phyloP scores from a whole-genome alignment of 2,888 invertebrate genomes.

The Rhodophaea formosa region DNA sequence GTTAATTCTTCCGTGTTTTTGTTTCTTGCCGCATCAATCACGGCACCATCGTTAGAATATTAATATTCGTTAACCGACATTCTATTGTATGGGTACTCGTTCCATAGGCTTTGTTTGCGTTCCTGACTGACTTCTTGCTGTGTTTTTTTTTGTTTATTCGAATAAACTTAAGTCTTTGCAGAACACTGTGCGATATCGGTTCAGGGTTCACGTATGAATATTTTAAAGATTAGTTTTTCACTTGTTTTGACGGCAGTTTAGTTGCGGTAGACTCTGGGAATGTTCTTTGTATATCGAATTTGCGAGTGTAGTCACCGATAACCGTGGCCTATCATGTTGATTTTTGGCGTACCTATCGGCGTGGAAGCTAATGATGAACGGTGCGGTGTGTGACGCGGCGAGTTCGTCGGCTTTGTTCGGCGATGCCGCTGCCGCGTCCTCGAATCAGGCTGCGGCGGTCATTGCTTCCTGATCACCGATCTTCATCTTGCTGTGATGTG shows the following conservation, averaged over 20 bases:
- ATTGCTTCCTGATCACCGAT: slow-evolving; percentile 65
- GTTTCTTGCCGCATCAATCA: slow-evolving; percentile 64
- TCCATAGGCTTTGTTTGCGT: slow-evolving; percentile 50
- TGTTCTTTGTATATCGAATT: slow-evolving; percentile 9
- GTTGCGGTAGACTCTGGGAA: not conserved
- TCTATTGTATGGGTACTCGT: slow-evolving; percentile 26
- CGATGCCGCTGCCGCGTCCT: slow-evolving; percentile 39
- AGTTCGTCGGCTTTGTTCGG: slow-evolving; percentile 43
- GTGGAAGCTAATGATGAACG: not conserved
- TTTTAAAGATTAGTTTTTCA: slow-evolving; percentile 16
- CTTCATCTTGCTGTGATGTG: slow-evolving; percentile 40
- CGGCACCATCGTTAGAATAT: slow-evolving; percentile 66
- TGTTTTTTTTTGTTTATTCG: slow-evolving; percentile 39
- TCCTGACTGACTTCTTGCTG: slow-evolving; percentile 40
- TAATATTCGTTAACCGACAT: slow-evolving; percentile 58
- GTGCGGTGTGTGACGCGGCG: slow-evolving; percentile 14
- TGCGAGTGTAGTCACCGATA: not conserved
- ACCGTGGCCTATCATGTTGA: not conserved
- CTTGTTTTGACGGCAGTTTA: slow-evolving; percentile 1
- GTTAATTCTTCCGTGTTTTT: slow-evolving; percentile 70
- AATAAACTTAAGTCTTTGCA: slow-evolving; percentile 33
- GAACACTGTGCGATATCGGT: slow-evolving; percentile 37
- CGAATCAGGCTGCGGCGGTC: slow-evolving; percentile 50
- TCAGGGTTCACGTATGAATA: slow-evolving; percentile 24
- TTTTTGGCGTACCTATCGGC: not conserved